These are phyloP conservation scores for Panorpa germanica DNA, from an alignment of 2,888 invertebrate genomes.

Conservation along the genomic window DNA sequence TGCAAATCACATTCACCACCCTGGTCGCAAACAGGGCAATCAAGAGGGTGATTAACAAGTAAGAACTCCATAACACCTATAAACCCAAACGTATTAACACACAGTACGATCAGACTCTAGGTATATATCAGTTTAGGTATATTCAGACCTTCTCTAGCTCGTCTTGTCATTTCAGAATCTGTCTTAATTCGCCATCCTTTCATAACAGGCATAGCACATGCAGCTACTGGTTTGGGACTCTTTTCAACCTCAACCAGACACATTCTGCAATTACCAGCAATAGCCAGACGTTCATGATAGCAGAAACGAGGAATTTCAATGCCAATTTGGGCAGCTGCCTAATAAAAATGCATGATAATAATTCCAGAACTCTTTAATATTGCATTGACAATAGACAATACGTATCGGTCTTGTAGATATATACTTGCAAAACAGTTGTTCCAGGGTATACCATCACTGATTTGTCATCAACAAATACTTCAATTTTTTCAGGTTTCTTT, in stretches of 20 bases:
- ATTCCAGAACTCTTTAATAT: no score
- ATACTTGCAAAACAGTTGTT: conserved; percentile 88
- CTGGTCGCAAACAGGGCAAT: conserved; percentile 99
- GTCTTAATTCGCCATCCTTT: conserved; percentile 99
- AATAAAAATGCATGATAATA: conserved; percentile 15
- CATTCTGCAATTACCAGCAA: conserved; percentile 99
- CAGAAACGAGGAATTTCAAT: conserved; percentile 98
- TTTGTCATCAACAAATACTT: conserved; percentile 95
- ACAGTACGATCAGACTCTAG: background rate
- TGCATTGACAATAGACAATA: no score
- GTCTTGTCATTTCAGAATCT: conserved; percentile 79
- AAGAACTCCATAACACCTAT: conserved; percentile 98
- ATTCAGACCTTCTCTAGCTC: conserved; percentile 34
- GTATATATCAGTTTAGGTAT: no score
- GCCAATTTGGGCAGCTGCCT: conserved; percentile 90
- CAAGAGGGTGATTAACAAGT: conserved; percentile 93
- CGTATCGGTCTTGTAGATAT: no score
- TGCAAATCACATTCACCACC: conserved; percentile 87
- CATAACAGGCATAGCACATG: conserved; percentile 99
- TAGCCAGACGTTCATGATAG: conserved; percentile 94
- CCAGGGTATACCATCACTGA: conserved; percentile 88
- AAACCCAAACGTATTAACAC: conserved; percentile 18
- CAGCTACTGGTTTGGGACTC: conserved; percentile 93
- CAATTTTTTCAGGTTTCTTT: conserved; percentile 56
- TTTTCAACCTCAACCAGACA: conserved; percentile 98